Base-by-base conservation (phyloP, 1,140 invertebrate species). In the Anadara kagoshimensis region DNA sequence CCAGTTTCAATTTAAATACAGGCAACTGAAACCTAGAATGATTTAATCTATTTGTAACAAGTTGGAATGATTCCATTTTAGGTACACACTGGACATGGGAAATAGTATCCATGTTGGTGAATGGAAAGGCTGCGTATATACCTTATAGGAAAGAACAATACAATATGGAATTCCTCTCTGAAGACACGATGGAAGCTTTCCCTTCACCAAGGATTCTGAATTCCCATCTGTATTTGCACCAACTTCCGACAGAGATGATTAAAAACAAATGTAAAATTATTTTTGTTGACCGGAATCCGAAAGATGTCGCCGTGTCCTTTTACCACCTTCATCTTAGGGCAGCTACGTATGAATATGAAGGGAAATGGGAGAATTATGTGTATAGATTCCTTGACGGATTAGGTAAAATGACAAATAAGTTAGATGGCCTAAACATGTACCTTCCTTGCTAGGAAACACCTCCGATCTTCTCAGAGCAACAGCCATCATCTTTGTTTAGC, bases 81-180 rank as follows among this genome's bases (percentile, higher is more conserved):
- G 80, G 80, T 14, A 78, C 73, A 26, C 77, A 79, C 45, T 79
- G 78, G 80, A 20, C 75, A 14, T 82, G 78, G 78, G 80, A 82
- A 41, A 74, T 79, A 11, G 41, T 53, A 16, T 20, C 67, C 0
- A 73, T 79, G 73, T 24, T 82, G 57, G 45, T 76, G 1, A 69
- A 51, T 12, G 69, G 73, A 4, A 73, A 54, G 44, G 53, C 71
- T 4, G 66, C 75, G 14, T 14, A 51, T 24, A 29, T 75, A 10
- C 3, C n/a, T 14, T 29, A 22, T 14, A 57, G 47, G 16, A 82
- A 82, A 69, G 75, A 66, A 10, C 47, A 53, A 16, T 24, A n/a
- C 5, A 78, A 79, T 70, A 45, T 78, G 29, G 78, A 82, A 63
- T 69, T 65, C 29, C 49, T 66, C 8, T 11, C 49, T 10, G 43